These are phyloP conservation scores for Thereuonema tuberculata DNA, from an alignment of 1,140 invertebrate species.

Conservation along the genomic window DNA sequence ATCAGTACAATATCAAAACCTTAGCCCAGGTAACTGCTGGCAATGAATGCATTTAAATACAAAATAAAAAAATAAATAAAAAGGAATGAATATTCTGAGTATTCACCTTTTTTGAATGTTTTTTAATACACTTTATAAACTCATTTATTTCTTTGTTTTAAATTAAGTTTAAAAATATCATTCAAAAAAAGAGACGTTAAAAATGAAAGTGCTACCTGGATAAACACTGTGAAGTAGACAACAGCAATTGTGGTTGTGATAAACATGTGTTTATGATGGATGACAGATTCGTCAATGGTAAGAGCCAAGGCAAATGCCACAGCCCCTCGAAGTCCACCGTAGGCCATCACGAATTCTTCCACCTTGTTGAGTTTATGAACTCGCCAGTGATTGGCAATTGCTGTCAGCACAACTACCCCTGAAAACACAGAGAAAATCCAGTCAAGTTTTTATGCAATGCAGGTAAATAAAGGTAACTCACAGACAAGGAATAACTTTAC, in stretches of 20 bases:
- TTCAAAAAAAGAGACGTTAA: too few relatives aligned
- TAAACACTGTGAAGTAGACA: conserved; percentile 96
- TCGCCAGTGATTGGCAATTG: conserved; percentile 77
- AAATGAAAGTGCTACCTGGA: too few relatives aligned
- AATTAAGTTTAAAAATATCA: too few relatives aligned
- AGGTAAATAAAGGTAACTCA: too few relatives aligned
- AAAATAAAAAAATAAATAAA: too few relatives aligned
- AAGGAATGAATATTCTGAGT: too few relatives aligned
- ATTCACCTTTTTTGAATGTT: neutral
- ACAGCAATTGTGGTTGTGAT: conserved; percentile 95
- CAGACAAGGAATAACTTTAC: too few relatives aligned
- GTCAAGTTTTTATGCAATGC: too few relatives aligned
- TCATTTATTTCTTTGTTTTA: neutral
- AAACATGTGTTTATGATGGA: conserved; percentile 70
- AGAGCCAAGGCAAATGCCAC: conserved; percentile 96
- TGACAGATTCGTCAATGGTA: conserved; percentile 69
- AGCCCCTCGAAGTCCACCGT: conserved; percentile 90
- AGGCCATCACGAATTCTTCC: conserved; percentile 99
- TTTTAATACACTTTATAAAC: neutral
- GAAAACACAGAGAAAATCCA: too few relatives aligned
- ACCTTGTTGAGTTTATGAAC: conserved; percentile 81
- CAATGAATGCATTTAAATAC: too few relatives aligned
- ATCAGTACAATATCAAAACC: too few relatives aligned
- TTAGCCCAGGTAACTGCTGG: too few relatives aligned
- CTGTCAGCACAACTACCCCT: conserved; percentile 82